Percentiles rank a stretch among this genome's conserved stretches.
Conservation (phyloP, 2,797 vertebrate genomes). For the Sitta carolinensis region DNA sequence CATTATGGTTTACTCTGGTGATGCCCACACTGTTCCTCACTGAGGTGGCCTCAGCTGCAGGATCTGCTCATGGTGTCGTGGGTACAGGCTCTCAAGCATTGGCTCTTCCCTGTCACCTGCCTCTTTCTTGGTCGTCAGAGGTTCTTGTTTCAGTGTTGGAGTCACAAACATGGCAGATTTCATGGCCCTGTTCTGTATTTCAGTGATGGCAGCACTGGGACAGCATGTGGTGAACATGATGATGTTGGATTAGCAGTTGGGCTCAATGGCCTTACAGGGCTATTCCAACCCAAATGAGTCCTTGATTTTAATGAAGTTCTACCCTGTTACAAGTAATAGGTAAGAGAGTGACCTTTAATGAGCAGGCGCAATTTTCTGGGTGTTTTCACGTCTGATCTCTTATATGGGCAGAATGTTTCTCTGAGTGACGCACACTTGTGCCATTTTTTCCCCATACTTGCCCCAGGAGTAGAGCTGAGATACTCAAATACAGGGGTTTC, state of each 20-base stretch:
- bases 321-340: not conserved
- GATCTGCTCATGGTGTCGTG: fast-evolving
- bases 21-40: not conserved
- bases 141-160: not conserved
- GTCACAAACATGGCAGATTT: not conserved
- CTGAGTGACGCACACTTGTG: fast-evolving
- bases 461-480: not conserved
- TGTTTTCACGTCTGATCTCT: not conserved
- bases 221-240: not conserved
- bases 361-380: not conserved
- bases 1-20: not conserved
- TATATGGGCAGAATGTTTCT: not conserved
- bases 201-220: not conserved
- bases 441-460: not conserved
- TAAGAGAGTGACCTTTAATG: not conserved
- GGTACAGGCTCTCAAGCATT: not conserved
- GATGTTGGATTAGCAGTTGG: not conserved
- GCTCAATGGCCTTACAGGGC: not conserved
- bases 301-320: not conserved
- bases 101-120: not conserved
- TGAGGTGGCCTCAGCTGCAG: not conserved
- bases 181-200: not conserved
- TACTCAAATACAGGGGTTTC: not conserved
- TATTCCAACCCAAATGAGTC: not conserved
- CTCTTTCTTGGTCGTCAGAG: not conserved